Percentiles rank a stretch among this genome's conserved stretches.
phyloP scores from a whole-genome alignment of 2,888 invertebrate genomes.

The Tuta absoluta region DNA sequence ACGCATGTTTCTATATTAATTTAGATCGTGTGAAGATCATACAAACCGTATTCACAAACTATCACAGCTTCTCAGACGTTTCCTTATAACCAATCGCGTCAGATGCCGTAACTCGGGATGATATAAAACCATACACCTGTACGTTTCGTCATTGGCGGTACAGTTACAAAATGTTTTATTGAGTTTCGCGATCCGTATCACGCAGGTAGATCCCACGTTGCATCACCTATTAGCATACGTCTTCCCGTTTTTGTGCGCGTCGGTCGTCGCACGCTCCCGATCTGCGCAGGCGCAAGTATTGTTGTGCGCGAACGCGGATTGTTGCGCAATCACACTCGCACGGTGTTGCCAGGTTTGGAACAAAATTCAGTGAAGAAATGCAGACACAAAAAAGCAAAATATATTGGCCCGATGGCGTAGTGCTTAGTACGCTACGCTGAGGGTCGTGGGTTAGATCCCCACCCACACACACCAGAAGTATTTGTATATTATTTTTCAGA shows the following conservation, averaged over 20 bases:
- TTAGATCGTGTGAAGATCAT: too few species aligned
- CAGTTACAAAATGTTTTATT: conserved; percentile 3
- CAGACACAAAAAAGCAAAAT: too few species aligned
- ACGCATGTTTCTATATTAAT: too few species aligned
- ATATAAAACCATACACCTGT: neutral
- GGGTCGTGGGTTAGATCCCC: too few species aligned
- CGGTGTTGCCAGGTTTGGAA: neutral
- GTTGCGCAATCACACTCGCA: conserved; percentile 36
- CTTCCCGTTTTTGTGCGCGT: conserved; percentile 29
- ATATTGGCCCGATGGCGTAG: too few species aligned
- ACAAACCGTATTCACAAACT: too few species aligned
- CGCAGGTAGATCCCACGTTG: conserved; percentile 21
- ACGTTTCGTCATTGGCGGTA: neutral
- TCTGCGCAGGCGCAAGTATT: conserved; percentile 29
- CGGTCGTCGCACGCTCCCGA: conserved; percentile 37
- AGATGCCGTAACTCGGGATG: neutral
- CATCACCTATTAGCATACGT: conserved; percentile 14
- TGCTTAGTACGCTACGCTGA: too few species aligned
- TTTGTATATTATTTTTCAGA: too few species aligned
- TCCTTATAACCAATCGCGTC: neutral
- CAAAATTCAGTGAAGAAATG: neutral
- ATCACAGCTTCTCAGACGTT: too few species aligned
- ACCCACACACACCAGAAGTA: too few species aligned
- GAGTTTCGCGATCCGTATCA: neutral
- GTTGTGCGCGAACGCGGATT: conserved; percentile 31